Conservation (phyloP, 2,888 invertebrate species). For the Lasioglossum villosulum region DNA sequence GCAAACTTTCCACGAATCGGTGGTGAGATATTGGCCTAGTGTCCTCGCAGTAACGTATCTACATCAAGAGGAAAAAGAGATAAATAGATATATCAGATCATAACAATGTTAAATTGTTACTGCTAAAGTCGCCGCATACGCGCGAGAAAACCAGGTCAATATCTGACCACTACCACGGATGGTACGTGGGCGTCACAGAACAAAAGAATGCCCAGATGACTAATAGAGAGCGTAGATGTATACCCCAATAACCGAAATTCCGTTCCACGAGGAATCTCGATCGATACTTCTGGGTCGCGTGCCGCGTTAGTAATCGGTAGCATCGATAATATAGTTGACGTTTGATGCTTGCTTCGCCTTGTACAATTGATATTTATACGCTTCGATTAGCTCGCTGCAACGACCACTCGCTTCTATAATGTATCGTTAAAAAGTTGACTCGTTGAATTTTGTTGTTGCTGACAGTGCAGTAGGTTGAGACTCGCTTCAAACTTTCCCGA, state of each 20-base stretch:
- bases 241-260: not conserved
- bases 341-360: conserved; percentile 76
- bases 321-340: conserved; percentile 70
- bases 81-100: no score
- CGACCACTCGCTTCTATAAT: conserved; percentile 63
- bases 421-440: conserved; percentile 58
- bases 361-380: conserved; percentile 63
- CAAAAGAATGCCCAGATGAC: no score
- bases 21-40: no score
- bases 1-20: not conserved
- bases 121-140: no score
- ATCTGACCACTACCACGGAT: no score
- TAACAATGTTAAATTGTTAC: no score
- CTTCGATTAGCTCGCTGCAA: conserved; percentile 71
- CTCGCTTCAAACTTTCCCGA: conserved; percentile 80
- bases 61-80: no score
- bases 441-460: conserved; percentile 82
- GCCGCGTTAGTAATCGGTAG: conserved; percentile 54
- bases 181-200: no score
- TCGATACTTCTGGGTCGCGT: conserved; percentile 40
- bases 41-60: no score
- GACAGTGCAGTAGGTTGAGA: conserved; percentile 81
- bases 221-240: not conserved
- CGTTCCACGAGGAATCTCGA: not conserved
- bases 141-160: no score